phyloP scores from a whole-genome alignment of 2,113 vertebrate species.

The Sakesphorus luctuosus region DNA sequence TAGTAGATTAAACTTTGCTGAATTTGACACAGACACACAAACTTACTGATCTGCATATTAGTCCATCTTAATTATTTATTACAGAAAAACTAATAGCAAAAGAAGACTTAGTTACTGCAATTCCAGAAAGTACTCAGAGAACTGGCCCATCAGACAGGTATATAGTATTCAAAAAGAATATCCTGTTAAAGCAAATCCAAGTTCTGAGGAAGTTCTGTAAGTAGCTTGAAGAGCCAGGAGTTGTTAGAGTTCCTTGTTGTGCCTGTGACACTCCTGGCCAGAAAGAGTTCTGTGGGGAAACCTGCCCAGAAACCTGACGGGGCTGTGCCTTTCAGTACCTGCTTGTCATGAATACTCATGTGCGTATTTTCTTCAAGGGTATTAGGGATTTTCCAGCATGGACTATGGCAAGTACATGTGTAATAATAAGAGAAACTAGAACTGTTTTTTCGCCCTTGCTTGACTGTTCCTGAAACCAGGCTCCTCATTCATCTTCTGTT shows the following conservation, averaged over 20 bases:
- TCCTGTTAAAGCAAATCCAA: not conserved
- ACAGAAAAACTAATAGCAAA: not conserved
- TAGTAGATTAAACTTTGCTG: not conserved
- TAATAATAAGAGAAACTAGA: not conserved
- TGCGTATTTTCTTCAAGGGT: not conserved
- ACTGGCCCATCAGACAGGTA: not conserved
- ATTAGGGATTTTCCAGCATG: not conserved
- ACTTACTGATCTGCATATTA: not conserved
- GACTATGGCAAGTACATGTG: not conserved
- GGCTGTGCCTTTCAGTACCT: not conserved
- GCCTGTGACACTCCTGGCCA: not conserved
- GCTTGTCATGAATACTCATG: not conserved
- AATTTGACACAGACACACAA: not conserved
- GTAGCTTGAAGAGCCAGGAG: not conserved
- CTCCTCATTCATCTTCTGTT: not conserved
- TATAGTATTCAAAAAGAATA: not conserved
- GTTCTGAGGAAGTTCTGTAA: constrained; percentile 42
- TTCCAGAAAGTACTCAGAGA: not conserved
- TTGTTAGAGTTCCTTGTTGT: not conserved
- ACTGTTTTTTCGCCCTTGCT: not conserved
- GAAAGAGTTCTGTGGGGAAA: not conserved
- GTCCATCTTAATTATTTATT: not conserved
- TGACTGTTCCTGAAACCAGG: not conserved
- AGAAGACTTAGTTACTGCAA: not conserved
- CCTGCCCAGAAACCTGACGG: not conserved